Base-by-base conservation (phyloP, 2,797 vertebrate species). In the Helarctos malayanus region DNA sequence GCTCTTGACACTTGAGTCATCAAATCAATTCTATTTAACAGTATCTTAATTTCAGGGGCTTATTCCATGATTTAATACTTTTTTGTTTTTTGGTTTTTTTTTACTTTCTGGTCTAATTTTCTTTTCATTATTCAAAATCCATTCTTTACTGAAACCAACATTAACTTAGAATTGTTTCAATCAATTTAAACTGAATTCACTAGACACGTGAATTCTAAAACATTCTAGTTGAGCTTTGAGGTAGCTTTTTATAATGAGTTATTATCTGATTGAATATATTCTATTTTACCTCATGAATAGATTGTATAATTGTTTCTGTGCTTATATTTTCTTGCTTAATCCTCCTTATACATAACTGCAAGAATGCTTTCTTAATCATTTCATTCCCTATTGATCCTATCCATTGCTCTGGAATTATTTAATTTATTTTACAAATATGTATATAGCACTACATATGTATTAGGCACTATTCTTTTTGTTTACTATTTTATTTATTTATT, bases 1-100 rank as follows among this genome's bases (percentile, higher is more conserved):
- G 80, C 3, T 92, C 68, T 79, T 68, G 41, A 71, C 1, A 84
- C 9, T 5, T 78, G 23, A 52, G n/a, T 41, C 32, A 81, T 5
- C 49, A 89, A 81, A 19, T 8, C 11, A 45, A 15, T 95, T 47
- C 23, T 2, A 80, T n/a, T 41, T 85, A 73, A 41, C 0, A 56
- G 13, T 85, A 45, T 18, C n/a, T 87, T 95, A 75, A 14, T 93
- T 96, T 75, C 41, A 96, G 21, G 59, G 83, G 2, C 0, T 90
- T 14, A n/a, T 32, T 71, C 15, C 7, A 0, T 29, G 41, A 73
- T 49, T 68, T 85, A n/a, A 1, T 82, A 12, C 32, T n/a, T 19
- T 75, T 38, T 38, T 38, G 38, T 38, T 38, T 38, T 38, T 38
- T 38, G n/a, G n/a, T n/a, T n/a, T n/a, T n/a, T 57, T 89, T 29